phyloP scores from a whole-genome alignment of 2,888 invertebrate genomes.

The Zootermopsis nevadensis region DNA sequence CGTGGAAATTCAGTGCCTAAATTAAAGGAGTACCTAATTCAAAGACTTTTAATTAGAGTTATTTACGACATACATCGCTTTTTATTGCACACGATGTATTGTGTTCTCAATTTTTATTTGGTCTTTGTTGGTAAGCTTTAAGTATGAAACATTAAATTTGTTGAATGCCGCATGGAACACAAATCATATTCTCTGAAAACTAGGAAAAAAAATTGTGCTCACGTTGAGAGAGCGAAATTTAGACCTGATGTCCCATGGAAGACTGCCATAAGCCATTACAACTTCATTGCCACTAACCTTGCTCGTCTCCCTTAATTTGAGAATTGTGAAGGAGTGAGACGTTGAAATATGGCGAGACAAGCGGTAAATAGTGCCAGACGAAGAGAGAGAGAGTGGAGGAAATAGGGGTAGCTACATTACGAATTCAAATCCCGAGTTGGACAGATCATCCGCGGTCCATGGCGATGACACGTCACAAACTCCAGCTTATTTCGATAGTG shows the following conservation, averaged over 20 bases:
- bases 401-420: background rate
- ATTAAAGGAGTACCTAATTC: too few relatives aligned
- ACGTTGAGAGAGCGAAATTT: background rate
- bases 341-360: background rate
- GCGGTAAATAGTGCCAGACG: background rate
- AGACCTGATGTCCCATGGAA: background rate
- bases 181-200: background rate
- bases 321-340: background rate
- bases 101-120: too few relatives aligned
- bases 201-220: too few relatives aligned
- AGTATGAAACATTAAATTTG: too few relatives aligned
- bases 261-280: background rate
- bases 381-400: background rate
- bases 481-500: slow-evolving; percentile 29
- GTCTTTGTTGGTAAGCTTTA: too few relatives aligned
- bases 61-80: too few relatives aligned
- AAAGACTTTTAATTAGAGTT: too few relatives aligned
- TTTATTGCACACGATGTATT: too few relatives aligned
- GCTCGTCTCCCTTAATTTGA: background rate
- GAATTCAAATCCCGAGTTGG: slow-evolving; percentile 20
- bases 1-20: too few relatives aligned
- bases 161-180: too few relatives aligned
- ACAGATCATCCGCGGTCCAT: slow-evolving; percentile 6
- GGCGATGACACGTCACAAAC: slow-evolving; percentile 25
- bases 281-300: background rate